Percentiles rank a stretch among this genome's conserved stretches.
Conservation (phyloP, 2,797 vertebrate genomes). For the Tragelaphus eurycerus region DNA sequence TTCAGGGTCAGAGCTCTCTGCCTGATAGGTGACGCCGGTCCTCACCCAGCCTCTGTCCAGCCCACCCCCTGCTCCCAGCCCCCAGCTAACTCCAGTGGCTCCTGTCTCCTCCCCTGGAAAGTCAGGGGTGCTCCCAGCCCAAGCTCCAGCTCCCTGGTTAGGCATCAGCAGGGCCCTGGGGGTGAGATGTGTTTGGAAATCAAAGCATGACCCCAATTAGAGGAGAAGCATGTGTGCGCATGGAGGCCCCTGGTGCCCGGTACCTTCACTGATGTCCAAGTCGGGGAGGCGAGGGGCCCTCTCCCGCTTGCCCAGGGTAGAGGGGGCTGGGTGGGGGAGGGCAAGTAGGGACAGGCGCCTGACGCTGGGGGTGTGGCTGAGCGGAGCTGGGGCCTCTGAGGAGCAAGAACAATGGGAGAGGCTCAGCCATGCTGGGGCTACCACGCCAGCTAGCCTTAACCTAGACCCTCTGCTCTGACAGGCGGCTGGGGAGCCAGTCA, state of each 20-base stretch:
- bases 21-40: rapidly evolving
- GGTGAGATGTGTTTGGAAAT: not conserved
- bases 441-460: not conserved
- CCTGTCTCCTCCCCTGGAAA: not conserved
- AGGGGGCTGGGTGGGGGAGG: constrained; percentile 87
- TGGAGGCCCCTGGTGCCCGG: constrained; percentile 35
- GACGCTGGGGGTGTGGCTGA: constrained; percentile 86
- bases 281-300: constrained; percentile 80
- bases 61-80: rapidly evolving
- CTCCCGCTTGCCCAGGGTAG: constrained; percentile 79
- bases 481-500: not conserved
- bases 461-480: not conserved
- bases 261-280: constrained; percentile 92
- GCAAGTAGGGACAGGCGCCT: constrained; percentile 91
- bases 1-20: not conserved
- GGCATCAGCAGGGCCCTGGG: not conserved
- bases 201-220: not conserved
- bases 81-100: not conserved
- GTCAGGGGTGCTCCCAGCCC: not conserved
- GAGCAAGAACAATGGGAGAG: constrained; percentile 78
- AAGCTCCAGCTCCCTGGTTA: not conserved
- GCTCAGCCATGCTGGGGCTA: not conserved
- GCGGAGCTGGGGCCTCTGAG: constrained; percentile 86
- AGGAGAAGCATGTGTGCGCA: not conserved
- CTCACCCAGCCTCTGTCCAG: not conserved